phyloP scores from a whole-genome alignment of 2,797 vertebrate species.

The Hydrolagus colliei region DNA sequence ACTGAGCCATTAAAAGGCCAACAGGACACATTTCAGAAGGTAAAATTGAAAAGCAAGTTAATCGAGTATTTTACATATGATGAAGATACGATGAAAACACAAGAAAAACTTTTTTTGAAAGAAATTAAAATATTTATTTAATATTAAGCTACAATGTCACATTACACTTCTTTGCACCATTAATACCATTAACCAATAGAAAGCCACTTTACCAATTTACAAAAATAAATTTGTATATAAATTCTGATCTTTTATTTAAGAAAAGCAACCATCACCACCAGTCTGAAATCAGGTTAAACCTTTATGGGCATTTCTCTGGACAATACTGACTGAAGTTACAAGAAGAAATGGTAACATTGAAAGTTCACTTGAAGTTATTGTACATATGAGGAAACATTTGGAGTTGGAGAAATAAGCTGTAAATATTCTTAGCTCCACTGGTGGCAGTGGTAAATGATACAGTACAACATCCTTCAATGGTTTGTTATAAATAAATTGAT shows the following conservation, averaged over 20 bases:
- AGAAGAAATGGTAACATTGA: background rate
- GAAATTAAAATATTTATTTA: constrained; percentile 8
- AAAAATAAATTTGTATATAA: constrained; percentile 21
- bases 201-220: constrained; percentile 15
- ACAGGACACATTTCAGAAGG: too few relatives aligned
- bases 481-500: background rate
- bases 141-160: background rate
- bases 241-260: background rate
- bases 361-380: background rate
- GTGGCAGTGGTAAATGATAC: background rate
- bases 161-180: background rate
- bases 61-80: too few relatives aligned
- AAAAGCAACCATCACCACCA: background rate
- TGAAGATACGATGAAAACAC: too few relatives aligned
- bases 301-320: background rate
- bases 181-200: background rate
- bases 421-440: background rate
- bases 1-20: too few relatives aligned
- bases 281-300: background rate
- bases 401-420: background rate
- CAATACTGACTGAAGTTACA: background rate
- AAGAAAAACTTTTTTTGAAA: background rate
- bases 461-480: background rate
- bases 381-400: background rate
- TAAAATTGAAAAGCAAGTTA: too few relatives aligned